A percentile compares a stretch with the other conserved stretches of the same genome.
Conservation (phyloP, 1,140 invertebrate species). For the Drosophila sp. region DNA sequence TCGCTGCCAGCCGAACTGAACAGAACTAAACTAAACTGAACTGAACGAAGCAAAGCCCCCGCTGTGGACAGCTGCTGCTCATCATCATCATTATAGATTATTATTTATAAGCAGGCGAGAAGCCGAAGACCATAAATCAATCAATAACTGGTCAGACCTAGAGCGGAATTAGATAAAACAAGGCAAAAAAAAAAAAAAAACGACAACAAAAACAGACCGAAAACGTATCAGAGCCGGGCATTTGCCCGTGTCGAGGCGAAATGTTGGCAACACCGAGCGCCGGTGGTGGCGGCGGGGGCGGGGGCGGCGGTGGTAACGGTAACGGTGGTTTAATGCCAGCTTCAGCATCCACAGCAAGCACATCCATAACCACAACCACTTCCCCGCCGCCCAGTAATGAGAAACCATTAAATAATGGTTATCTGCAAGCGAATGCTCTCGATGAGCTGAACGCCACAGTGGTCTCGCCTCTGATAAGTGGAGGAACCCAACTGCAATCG, state of each 20-base stretch:
- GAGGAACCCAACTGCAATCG: conserved; percentile 25
- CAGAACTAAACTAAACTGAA: conserved; percentile 21
- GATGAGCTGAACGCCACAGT: conserved; percentile 64
- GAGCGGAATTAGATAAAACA: not conserved
- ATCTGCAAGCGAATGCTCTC: conserved; percentile 58
- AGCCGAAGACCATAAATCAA: conserved; percentile 13
- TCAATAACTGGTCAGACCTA: conserved; percentile 13
- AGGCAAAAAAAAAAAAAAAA: not conserved
- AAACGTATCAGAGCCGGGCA: not conserved
- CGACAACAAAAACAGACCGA: not conserved
- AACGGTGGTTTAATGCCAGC: not conserved
- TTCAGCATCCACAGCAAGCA: conserved; percentile 30
- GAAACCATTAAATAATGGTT: conserved; percentile 69
- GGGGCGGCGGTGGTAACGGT: conserved; percentile 6
- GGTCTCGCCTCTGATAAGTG: conserved; percentile 58
- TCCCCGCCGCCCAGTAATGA: conserved; percentile 21
- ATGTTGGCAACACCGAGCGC: conserved; percentile 53
- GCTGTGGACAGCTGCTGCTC: conserved; percentile 21
- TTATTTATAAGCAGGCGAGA: not conserved
- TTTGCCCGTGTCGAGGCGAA: conserved; percentile 10
- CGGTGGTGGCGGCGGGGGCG: not conserved
- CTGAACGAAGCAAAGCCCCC: conserved; percentile 9
- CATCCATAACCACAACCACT: conserved; percentile 12
- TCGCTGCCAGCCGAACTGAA: conserved; percentile 21
- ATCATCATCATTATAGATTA: conserved; percentile 16